These are phyloP conservation scores for Sebastes nivosus DNA, from an alignment of 2,797 vertebrate species.

Conservation along the genomic window DNA sequence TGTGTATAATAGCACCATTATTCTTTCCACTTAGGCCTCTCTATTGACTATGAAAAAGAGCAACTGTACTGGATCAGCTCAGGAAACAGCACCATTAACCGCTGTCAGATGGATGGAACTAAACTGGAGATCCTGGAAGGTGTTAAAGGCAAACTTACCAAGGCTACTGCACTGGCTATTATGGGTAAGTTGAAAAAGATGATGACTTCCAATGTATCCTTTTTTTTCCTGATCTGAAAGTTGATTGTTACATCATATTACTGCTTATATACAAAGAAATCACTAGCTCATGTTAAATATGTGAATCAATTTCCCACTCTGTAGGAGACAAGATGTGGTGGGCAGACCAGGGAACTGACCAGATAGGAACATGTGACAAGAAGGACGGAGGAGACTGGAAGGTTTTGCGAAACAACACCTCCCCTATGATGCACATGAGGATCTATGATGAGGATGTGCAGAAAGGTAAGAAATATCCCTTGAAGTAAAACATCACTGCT, in stretches of 20 bases:
- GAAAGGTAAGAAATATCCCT: constrained; percentile 76
- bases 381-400: constrained; percentile 87
- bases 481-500: not conserved
- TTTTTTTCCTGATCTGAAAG: not conserved
- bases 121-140: constrained; percentile 86
- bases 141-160: constrained; percentile 88
- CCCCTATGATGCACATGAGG: constrained; percentile 97
- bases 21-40: constrained; percentile 83
- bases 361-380: constrained; percentile 95
- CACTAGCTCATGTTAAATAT: not conserved
- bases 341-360: constrained; percentile 94
- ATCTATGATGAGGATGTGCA: constrained; percentile 93
- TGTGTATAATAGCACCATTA: not conserved
- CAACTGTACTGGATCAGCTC: constrained; percentile 98
- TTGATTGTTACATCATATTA: not conserved
- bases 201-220: not conserved
- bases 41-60: constrained; percentile 90
- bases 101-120: constrained; percentile 90
- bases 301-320: not conserved
- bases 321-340: constrained; percentile 96
- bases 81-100: constrained; percentile 90
- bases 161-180: constrained; percentile 93
- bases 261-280: not conserved
- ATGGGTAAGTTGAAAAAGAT: constrained; percentile 87
- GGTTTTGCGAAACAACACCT: constrained; percentile 90